Evolutionary conservation across 1,140 invertebrate species (phyloP), one percentile per base, ranked within the genome.

Genomic region (Trachymyrmex septentrionalis): DNA sequence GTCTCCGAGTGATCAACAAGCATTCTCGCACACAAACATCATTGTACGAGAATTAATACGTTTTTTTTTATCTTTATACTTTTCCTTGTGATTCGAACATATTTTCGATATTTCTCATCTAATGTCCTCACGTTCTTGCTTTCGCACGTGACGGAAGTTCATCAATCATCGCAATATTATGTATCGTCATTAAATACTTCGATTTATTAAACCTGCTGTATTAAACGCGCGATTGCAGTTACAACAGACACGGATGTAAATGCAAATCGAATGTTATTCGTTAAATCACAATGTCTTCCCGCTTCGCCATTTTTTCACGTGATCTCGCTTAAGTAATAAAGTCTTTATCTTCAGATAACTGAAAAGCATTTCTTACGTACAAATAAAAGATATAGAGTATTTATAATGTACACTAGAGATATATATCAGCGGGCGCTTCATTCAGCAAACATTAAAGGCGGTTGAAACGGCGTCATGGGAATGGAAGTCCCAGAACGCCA

Each of bases 401-500:
- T 63, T 64, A 64, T 34, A n/a, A 66, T n/a, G 30, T 48, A 71
- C 14, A 24, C 21, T 24, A 10, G 12, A 48, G 38, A 71, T 24
- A 71, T 24, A 71, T 3, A 7, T 24, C 7, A 16, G 27, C n/a
- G 14, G 4, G 44, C 14, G 24, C 16, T 30, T 50, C 5, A 27
- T 53, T 72, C 9, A 16, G 6, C 16, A 73, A 73, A 73, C 16
- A 34, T 30, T 50, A 73, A 57, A 73, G 10, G 14, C 9, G 9
- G 10, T 34, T 63, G 10, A 61, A n/a, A 30, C 38, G n/a, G n/a
- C 19, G 38, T 12, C 67, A 75, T 84, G 80, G 55, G 80, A 84
- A 84, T 44, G 38, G 14, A 27, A 24, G 34, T 75, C 55, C n/a
- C 69, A 61, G 69, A 75, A 61, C 64, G 73, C 57, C 87, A 87